Evolutionary conservation across 2,113 vertebrate genomes (phyloP).

Genomic region (Channa argus): DNA sequence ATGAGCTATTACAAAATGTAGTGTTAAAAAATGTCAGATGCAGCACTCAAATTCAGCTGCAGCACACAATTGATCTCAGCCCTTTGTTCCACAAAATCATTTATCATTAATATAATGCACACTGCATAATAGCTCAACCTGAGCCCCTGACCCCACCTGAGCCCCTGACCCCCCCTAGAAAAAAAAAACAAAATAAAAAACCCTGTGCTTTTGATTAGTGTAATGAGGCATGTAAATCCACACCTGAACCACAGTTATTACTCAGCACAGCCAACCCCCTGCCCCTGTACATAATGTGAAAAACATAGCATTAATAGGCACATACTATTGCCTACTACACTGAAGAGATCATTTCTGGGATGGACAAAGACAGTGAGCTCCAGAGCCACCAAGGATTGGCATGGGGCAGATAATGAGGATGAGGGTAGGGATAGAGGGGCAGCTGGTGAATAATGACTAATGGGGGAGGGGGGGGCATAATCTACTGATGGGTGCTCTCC

Average conservation of each 20-base stretch:
- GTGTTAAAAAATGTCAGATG: conserved; percentile 41
- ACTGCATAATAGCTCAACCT: conserved; percentile 43
- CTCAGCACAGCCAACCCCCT: conserved; percentile 25
- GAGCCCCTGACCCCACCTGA: conserved; percentile 30
- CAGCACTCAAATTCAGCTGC: conserved; percentile 10
- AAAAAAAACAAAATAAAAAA: background rate
- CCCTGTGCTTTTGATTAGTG: conserved; percentile 47
- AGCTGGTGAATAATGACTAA: conserved; percentile 75
- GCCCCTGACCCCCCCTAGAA: background rate
- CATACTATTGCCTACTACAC: conserved; percentile 23
- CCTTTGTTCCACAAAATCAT: conserved; percentile 58
- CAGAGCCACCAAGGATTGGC: conserved; percentile 60
- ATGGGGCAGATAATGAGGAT: conserved; percentile 67
- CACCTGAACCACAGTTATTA: conserved; percentile 69
- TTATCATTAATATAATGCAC: conserved; percentile 59
- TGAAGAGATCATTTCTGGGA: conserved; percentile 42
- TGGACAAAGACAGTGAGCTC: conserved; percentile 24
- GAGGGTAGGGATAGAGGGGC: conserved; percentile 61
- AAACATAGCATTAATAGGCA: conserved; percentile 46
- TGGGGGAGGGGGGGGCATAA: conserved; percentile 70
- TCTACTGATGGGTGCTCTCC: conserved; percentile 67
- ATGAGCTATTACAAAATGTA: conserved; percentile 18
- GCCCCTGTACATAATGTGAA: conserved; percentile 28
- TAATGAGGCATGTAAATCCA: conserved; percentile 67
- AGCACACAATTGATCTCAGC: conserved; percentile 44